Evolutionary conservation across 2,113 vertebrate species (phyloP), one percentile per base, ranked within the genome.

Genomic region (Geococcyx californianus): DNA sequence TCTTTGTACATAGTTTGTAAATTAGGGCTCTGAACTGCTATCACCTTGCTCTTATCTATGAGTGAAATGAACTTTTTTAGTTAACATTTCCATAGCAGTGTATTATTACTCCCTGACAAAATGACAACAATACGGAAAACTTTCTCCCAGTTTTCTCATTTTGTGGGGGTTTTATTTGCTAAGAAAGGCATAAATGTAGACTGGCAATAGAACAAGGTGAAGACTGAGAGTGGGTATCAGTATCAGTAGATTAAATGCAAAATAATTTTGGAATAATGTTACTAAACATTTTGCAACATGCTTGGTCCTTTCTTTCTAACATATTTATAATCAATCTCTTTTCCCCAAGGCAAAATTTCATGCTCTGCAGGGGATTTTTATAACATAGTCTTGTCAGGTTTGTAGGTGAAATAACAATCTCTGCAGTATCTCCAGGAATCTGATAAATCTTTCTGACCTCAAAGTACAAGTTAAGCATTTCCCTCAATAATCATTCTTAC

Each of bases 401-500:
- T 88, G 77, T 82, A 80, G 51, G 40, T 83, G 9, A 85, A 94
- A 84, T 78, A 95, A 85, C 66, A 82, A 63, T 77, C 70, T 91
- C 42, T 74, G 24, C 80, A 45, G n/a, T 74, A 59, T 78, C 62
- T 77, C 54, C 60, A 81, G 64, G 29, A 85, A 77, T 86, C 52
- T 40, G 55, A 74, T 86, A 86, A 75, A 69, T 87, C 58, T 74
- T 88, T 76, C 45, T 73, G 54, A 74, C 75, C 67, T 85, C 38
- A 84, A 76, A 89, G 42, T 81, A 60, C 26, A 90, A 86, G 54
- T 63, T 72, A 49, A 63, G 29, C n/a, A 47, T 92, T 95, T 93
- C 49, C 69, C 49, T 95, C 62, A 40, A 31, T 88, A 94, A 89
- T 95, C 51, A 42, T 80, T 84, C 73, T 60, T 95, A 93, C 67